Percentiles rank a stretch among this genome's conserved stretches.
phyloP scores from a whole-genome alignment of 2,113 vertebrate genomes.

The Oceanodroma tethys region DNA sequence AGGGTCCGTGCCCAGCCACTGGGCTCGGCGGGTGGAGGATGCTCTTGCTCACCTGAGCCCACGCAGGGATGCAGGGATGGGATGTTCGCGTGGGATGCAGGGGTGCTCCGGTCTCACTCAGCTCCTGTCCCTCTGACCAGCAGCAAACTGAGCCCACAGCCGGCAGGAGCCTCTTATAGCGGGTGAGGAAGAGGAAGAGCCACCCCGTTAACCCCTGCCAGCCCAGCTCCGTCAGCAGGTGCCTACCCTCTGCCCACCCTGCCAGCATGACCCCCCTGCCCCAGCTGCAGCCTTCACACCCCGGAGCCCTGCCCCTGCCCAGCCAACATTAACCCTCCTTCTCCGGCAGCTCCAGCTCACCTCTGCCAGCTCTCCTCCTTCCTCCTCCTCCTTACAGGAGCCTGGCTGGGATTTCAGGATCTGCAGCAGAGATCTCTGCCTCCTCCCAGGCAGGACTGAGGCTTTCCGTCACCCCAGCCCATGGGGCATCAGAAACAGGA shows the following conservation, averaged over 20 bases:
- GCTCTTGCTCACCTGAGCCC: not conserved
- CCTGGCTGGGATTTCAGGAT: not conserved
- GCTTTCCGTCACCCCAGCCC: not conserved
- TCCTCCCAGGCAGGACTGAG: not conserved
- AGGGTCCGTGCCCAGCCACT: not conserved
- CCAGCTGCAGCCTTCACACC: not conserved
- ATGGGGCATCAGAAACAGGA: accelerated
- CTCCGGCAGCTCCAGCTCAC: not conserved
- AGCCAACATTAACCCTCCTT: not conserved
- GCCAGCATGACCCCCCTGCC: too few species aligned
- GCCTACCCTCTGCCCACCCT: not conserved
- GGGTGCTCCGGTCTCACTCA: not conserved
- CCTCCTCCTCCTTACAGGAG: not conserved
- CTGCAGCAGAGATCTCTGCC: not conserved
- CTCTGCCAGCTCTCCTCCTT: not conserved
- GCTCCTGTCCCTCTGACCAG: not conserved
- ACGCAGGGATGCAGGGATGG: not conserved
- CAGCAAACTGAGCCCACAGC: not conserved
- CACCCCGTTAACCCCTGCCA: constrained; percentile 71
- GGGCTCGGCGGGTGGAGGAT: not conserved
- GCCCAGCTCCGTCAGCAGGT: not conserved
- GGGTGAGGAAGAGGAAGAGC: constrained; percentile 52
- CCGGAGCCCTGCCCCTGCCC: not conserved
- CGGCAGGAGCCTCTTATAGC: not conserved
- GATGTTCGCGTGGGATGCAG: not conserved